Conservation (phyloP, 2,113 vertebrate species). For the Ondatra zibethicus region DNA sequence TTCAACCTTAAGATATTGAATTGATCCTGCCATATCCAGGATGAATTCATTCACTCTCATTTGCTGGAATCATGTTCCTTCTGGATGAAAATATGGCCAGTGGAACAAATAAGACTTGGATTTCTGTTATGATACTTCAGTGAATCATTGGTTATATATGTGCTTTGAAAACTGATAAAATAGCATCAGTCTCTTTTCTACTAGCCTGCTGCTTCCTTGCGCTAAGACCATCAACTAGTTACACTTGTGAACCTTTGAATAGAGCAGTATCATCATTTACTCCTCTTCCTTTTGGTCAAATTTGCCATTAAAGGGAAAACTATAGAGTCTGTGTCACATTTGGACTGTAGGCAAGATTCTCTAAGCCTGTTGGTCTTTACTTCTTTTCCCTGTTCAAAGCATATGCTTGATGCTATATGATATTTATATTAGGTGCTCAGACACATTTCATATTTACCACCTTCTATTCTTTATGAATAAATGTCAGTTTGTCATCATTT, state of each 20-base stretch:
- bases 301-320: conserved; percentile 27
- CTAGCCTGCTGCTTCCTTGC: not conserved
- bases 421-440: not conserved
- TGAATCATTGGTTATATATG: not conserved
- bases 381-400: not conserved
- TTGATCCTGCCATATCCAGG: not conserved
- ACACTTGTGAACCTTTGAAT: not conserved
- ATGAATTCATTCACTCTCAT: not conserved
- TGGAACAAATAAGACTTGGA: conserved; percentile 11
- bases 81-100: not conserved
- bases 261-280: not conserved
- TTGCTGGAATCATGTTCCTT: not conserved
- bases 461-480: not conserved
- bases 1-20: not conserved
- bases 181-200: not conserved
- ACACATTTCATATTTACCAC: not conserved
- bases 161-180: not conserved
- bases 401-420: not conserved
- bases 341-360: not conserved
- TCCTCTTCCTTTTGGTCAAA: not conserved
- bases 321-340: not conserved
- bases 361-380: not conserved
- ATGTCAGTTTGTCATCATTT: not conserved
- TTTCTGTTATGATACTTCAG: conserved; percentile 42
- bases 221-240: not conserved